These are phyloP conservation scores for Sminthurides aquaticus DNA, from an alignment of 2,888 invertebrate genomes.

Conservation along the genomic window DNA sequence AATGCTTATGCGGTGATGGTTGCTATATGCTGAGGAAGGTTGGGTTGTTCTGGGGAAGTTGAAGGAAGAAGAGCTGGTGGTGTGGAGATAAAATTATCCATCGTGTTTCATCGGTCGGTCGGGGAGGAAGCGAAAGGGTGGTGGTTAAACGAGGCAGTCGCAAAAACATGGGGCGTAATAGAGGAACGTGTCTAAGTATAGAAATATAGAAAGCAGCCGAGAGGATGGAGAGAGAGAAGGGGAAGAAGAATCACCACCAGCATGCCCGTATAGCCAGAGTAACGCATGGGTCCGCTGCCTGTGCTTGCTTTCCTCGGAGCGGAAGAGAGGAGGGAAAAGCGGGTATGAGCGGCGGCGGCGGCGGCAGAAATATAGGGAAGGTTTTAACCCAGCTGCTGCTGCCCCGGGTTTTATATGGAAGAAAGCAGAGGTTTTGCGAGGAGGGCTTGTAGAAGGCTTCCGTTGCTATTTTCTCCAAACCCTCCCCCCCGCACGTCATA, in stretches of 20 bases:
- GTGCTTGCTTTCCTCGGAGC: background rate
- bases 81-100: constrained; percentile 23
- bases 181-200: background rate
- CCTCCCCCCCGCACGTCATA: no score
- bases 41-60: background rate
- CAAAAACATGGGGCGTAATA: constrained; percentile 24
- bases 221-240: background rate
- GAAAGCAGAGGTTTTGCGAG: no score
- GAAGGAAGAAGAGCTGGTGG: background rate
- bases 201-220: background rate
- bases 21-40: background rate
- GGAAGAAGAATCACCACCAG: background rate
- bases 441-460: no score
- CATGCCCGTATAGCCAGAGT: no score
- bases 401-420: background rate
- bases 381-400: background rate
- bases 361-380: no score
- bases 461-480: no score
- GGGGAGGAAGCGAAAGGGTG: constrained; percentile 26
- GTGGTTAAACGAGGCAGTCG: constrained; percentile 26
- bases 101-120: constrained; percentile 24
- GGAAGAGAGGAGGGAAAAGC: background rate
- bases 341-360: background rate
- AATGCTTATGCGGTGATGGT: background rate
- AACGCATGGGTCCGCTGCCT: background rate